Conservation (phyloP, 2,888 invertebrate genomes). For the Stenodera caucasica region DNA sequence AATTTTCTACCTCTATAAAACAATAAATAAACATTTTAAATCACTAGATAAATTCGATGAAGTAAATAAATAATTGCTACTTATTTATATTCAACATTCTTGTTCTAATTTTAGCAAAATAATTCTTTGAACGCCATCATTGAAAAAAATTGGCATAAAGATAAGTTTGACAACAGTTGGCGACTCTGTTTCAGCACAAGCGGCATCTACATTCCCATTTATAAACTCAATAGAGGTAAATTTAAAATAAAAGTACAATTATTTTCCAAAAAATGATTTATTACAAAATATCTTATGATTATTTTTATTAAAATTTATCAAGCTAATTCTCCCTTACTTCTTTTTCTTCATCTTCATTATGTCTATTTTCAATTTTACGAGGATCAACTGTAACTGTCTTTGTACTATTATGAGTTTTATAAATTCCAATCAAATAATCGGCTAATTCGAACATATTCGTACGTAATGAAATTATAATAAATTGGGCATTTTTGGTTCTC, state of each 20-base stretch:
- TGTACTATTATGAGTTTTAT: conserved; percentile 89
- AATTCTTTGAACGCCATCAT: conserved; percentile 16
- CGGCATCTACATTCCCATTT: no score
- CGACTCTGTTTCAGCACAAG: no score
- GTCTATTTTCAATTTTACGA: conserved; percentile 33
- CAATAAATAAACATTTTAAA: neutral
- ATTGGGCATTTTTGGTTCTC: conserved; percentile 95
- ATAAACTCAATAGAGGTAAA: no score
- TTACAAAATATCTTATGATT: no score
- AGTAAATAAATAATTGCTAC: neutral
- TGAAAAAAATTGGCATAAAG: neutral
- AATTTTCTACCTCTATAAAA: neutral
- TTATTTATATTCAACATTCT: conserved; percentile 12
- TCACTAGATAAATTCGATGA: neutral
- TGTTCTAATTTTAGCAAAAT: conserved; percentile 16
- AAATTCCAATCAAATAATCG: conserved; percentile 91
- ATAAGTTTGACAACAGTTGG: neutral
- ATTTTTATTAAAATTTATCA: no score
- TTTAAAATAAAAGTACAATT: no score
- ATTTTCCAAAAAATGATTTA: no score
- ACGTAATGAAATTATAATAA: conserved; percentile 94
- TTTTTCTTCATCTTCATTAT: neutral
- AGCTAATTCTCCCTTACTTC: no score
- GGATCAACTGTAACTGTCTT: conserved; percentile 69
- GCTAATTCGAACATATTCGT: conserved; percentile 98